Evolutionary conservation across 2,888 invertebrate species (phyloP), one percentile per base, ranked within the genome.

Genomic region (Meliscaeva auricollis): DNA sequence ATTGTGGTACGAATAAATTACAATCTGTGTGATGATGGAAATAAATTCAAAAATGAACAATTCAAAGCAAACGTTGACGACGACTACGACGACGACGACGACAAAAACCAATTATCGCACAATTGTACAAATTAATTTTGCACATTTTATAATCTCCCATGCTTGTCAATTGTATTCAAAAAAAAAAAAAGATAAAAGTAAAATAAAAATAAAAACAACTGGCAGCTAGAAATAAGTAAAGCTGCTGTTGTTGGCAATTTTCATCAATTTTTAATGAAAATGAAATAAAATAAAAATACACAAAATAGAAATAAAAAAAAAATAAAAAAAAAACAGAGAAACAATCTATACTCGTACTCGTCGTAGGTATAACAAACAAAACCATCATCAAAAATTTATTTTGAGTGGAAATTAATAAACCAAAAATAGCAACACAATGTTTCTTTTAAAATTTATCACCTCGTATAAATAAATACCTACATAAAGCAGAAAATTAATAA

Each of bases 21-120:
- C 66, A 66, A 66, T 66, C 50, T 35, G 11, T 46, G 17, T 46
- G 46, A 17, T 66, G 66, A 17, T 66, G 66, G 50, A 50, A 73
- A 62, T 73, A 62, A 52, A 54, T 54, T 30, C 26, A 9, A 35
- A 58, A 58, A 66, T 48, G 17, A 66, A 56, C 44, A 46, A 69
- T 41, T 70, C 17, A 62, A 77, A 52, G 30, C 58, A 60, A 48
- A 30, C 30, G 8, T 26, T n/a, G 11, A 13, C 8, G 35, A 20
- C 58, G 35, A 69, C 44, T 11, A 32, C 35, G 35, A 38, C 11
- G 35, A 38, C 38, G 8, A 30, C 30, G 11, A 20, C 8, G 17
- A 58, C 35, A 30, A 76, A 68, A 76, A 76, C 38, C 68, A 68
- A 76, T 76, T 76, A 68, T 68, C 76, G 68, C 68, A 76, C 64